These are phyloP conservation scores for Ceratotherium simum DNA, from an alignment of 2,113 vertebrate genomes.

Conservation along the genomic window DNA sequence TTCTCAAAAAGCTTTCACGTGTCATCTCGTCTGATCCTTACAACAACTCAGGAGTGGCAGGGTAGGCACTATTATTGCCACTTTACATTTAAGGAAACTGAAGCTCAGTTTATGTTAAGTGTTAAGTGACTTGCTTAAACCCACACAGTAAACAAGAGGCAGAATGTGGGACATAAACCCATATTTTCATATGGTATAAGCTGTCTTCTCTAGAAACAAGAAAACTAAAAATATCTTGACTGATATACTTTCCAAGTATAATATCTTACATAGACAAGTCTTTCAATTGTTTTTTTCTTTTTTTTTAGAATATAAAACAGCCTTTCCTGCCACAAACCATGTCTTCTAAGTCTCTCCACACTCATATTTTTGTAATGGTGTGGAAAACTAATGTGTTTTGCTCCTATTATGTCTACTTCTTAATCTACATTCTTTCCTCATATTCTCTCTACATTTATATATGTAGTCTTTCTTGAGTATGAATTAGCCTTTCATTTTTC, in stretches of 20 bases:
- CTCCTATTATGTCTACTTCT: background rate
- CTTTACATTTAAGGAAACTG: background rate
- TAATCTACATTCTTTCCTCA: background rate
- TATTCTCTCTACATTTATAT: background rate
- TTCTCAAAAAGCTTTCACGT: background rate
- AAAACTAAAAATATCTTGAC: constrained; percentile 16
- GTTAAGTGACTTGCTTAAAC: background rate
- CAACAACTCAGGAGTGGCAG: background rate
- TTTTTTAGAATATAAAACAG: background rate
- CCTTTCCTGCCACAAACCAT: background rate
- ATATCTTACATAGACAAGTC: background rate
- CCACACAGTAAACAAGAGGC: background rate
- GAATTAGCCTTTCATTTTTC: constrained; percentile 45
- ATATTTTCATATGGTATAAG: background rate
- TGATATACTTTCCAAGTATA: background rate
- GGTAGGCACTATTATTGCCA: too few relatives aligned
- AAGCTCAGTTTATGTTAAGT: background rate
- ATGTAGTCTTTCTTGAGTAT: background rate
- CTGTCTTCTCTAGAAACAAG: background rate
- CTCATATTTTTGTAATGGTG: background rate
- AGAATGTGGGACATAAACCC: background rate
- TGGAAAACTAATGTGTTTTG: background rate
- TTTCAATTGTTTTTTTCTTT: background rate
- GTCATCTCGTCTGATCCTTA: background rate
- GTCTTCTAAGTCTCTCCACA: background rate